Evolutionary conservation across 2,888 invertebrate species (phyloP), one percentile per base, ranked within the genome.

Genomic region (Platycheirus albimanus): DNA sequence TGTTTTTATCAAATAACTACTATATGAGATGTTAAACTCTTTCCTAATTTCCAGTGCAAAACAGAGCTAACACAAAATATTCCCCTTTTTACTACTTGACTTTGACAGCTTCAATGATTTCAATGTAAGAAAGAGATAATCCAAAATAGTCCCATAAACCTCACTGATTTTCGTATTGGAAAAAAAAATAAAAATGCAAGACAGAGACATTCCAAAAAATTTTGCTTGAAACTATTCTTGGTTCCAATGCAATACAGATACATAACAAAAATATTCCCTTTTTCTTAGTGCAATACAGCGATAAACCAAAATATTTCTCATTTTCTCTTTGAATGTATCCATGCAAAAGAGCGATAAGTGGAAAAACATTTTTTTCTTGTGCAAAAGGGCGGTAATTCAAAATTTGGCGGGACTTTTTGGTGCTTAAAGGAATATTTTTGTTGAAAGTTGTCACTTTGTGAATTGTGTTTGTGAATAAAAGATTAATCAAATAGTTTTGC

Each of bases 191-290:
- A 28, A 13, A 8, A 19, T 52, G 30, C 30, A 52, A 51, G 13
- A 28, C 28, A 52, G 13, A 49, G n/a, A 49, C 24, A 49, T 28
- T 49, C n/a, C 24, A 49, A 49, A 47, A 49, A 49, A 28, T 49
- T 0, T 47, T 5, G n/a, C 24, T 1, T n/a, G n/a, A n/a, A n/a
- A n/a, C n/a, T n/a, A n/a, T n/a, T n/a, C n/a, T n/a, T n/a, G n/a
- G n/a, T n/a, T n/a, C n/a, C n/a, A n/a, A n/a, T n/a, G n/a, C n/a
- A n/a, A n/a, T n/a, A n/a, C n/a, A n/a, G n/a, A n/a, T n/a, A n/a
- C n/a, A n/a, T n/a, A n/a, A n/a, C n/a, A n/a, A n/a, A n/a, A n/a
- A n/a, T n/a, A n/a, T n/a, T n/a, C n/a, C n/a, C n/a, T n/a, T n/a
- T n/a, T n/a, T n/a, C n/a, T n/a, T n/a, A n/a, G n/a, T n/a, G n/a